phyloP scores from a whole-genome alignment of 2,797 vertebrate species.

The Pteronotus mesoamericanus region DNA sequence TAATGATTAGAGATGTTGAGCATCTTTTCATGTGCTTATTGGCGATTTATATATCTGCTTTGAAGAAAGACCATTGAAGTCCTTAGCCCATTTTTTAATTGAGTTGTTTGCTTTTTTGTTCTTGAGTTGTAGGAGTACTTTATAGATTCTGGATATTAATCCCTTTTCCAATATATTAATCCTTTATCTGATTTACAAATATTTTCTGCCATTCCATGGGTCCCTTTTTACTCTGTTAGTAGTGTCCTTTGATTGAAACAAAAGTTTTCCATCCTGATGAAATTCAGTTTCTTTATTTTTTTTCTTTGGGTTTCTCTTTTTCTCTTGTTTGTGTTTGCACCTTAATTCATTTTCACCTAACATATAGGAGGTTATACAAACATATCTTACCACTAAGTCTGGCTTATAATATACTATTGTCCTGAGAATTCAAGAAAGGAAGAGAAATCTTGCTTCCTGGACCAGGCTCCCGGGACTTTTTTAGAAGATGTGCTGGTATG shows the following conservation, averaged over 20 bases:
- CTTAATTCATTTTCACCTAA: not conserved
- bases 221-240: not conserved
- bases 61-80: not conserved
- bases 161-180: not conserved
- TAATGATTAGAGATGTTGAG: not conserved
- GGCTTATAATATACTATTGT: conserved; percentile 27
- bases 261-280: not conserved
- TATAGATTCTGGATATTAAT: not conserved
- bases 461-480: not conserved
- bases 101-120: not conserved
- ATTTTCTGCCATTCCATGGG: not conserved
- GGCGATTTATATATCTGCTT: not conserved
- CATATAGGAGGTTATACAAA: not conserved
- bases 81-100: conserved; percentile 11
- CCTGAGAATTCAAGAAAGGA: conserved; percentile 49
- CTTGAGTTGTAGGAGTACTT: conserved; percentile 1
- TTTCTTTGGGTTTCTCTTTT: not conserved
- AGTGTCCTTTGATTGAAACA: conserved; percentile 6
- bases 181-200: not conserved
- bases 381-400: not conserved
- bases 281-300: not conserved
- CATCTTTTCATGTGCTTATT: not conserved
- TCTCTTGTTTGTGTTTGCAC: not conserved
- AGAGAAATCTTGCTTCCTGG: not conserved
- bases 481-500: conserved; percentile 18